Base-by-base conservation (phyloP, 1,140 invertebrate genomes). In the Apis laboriosa region DNA sequence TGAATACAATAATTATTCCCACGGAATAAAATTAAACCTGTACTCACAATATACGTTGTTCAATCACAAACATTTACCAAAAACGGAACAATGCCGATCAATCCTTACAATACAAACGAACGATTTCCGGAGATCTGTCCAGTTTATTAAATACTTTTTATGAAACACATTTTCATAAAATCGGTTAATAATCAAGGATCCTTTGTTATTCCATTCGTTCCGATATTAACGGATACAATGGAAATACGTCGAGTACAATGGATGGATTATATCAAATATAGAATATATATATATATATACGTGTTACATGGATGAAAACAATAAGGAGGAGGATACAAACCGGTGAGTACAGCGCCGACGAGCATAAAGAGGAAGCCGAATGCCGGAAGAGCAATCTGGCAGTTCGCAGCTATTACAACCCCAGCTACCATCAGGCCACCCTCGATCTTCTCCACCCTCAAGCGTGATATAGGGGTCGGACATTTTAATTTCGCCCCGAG, bases 331-430 rank as follows among this genome's bases (percentile, higher is more conserved):
- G 71, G 77, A 74, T 77, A 91, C 93, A 92, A 92, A 97, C 96
- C 96, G 85, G 96, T 97, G 80, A 97, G 94, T 58, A 97, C 96
- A 88, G 96, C 95, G 86, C 96, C 96, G 71, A 96, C 96, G 51
- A 96, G 94, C 92, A 97, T 95, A 87, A 97, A 97, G 61, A 97
- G 94, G 88, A 96, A 96, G 61, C 96, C 96, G 90, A 97, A 97
- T 78, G 96, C 96, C 11, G 96, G 96, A 80, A 97, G 94, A 56
- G 96, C 96, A 77, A 97, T 96, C 90, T 97, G 96, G 91, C 96
- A 97, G 92, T 96, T 97, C 80, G 96, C 96, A 28, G 96, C 96
- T 60, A 97, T 95, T 17, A 97, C 96, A 28, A 97, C 96, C 2
- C 96, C 96, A 3, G 96, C 96, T 19, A 97, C 96, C 91, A 96